A percentile compares a stretch with the other conserved stretches of the same genome.
phyloP scores from a whole-genome alignment of 2,888 invertebrate genomes.

The Patella caerulea region DNA sequence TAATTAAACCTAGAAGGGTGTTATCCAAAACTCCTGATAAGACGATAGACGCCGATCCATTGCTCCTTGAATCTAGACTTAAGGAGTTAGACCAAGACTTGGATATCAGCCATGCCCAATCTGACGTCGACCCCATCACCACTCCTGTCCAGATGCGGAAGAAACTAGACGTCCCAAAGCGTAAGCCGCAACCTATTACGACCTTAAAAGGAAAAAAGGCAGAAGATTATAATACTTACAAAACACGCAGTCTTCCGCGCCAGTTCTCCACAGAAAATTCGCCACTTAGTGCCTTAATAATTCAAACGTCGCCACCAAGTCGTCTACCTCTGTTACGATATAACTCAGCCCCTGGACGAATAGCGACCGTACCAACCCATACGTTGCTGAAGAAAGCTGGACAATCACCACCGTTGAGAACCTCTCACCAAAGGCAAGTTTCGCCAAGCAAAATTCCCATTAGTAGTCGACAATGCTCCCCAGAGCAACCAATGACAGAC shows the following conservation, averaged over 20 bases:
- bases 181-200: constrained; percentile 64
- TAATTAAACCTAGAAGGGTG: neutral
- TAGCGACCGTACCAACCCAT: constrained; percentile 60
- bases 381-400: constrained; percentile 34
- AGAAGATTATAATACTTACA: constrained; percentile 33
- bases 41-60: neutral
- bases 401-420: constrained; percentile 15
- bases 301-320: constrained; percentile 43
- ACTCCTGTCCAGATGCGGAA: constrained; percentile 7
- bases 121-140: neutral
- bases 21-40: neutral
- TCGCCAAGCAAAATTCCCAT: constrained; percentile 45
- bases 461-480: constrained; percentile 25
- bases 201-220: constrained; percentile 50
- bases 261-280: constrained; percentile 36
- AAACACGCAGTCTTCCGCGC: constrained; percentile 46
- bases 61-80: neutral
- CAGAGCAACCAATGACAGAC: constrained; percentile 26
- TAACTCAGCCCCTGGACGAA: constrained; percentile 61
- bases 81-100: neutral
- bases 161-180: constrained; percentile 24
- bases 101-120: neutral
- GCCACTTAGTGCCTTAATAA: constrained; percentile 39
- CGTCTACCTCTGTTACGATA: constrained; percentile 51
- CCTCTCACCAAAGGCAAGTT: constrained; percentile 24